Evolutionary conservation across 1,140 invertebrate species (phyloP).

Genomic region (Paramacrobiotus metropolitanus): DNA sequence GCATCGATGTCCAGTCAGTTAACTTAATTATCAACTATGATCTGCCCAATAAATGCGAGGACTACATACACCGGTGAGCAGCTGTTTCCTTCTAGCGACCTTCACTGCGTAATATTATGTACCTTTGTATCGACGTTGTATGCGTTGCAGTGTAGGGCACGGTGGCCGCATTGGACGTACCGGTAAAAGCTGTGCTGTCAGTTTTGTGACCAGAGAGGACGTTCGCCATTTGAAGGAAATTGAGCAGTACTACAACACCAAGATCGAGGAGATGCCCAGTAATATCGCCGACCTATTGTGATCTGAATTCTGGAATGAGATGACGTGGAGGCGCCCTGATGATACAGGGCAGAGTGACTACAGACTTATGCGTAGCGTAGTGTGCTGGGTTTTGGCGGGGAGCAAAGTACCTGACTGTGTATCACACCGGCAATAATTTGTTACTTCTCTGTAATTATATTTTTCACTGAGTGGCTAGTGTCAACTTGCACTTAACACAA

Average conservation of each 20-base stretch:
- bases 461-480: no score
- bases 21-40: conserved; percentile 98
- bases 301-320: no score
- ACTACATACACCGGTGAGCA: conserved; percentile 87
- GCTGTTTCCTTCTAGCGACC: no score
- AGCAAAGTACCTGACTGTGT: no score
- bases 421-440: no score
- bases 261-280: conserved; percentile 96
- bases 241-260: conserved; percentile 91
- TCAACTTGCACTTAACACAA: no score
- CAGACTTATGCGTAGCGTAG: no score
- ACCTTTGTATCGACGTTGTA: background rate
- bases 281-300: conserved; percentile 95
- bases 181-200: conserved; percentile 92
- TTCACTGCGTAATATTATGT: background rate
- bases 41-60: conserved; percentile 87
- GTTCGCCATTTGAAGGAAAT: conserved; percentile 79
- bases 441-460: no score
- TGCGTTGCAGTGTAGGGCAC: conserved; percentile 71
- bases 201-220: conserved; percentile 91
- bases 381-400: no score
- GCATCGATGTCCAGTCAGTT: conserved; percentile 96
- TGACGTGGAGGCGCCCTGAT: no score
- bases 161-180: conserved; percentile 92
- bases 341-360: no score